These are phyloP conservation scores for Podarcis lilfordi DNA, from an alignment of 2,797 vertebrate genomes.

Conservation along the genomic window DNA sequence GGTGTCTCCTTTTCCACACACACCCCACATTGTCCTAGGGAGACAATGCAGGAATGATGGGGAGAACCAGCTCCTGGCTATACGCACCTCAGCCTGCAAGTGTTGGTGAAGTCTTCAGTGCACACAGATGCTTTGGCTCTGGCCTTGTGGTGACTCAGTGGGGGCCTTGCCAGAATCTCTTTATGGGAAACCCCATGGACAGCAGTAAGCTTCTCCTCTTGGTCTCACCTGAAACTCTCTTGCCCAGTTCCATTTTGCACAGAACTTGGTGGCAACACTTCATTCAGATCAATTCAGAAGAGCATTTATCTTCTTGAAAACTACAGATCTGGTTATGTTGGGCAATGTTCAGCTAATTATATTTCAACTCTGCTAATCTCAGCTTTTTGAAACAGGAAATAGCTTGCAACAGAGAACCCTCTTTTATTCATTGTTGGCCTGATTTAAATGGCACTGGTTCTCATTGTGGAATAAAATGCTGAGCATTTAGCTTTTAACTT, in stretches of 20 bases:
- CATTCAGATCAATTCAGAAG: constrained; percentile 24
- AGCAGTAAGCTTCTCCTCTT: neutral
- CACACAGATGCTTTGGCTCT: neutral
- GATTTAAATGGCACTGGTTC: constrained; percentile 36
- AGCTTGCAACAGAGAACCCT: constrained; percentile 32
- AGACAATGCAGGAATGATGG: neutral
- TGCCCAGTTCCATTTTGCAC: neutral
- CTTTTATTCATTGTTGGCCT: neutral
- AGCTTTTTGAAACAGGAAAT: constrained; percentile 22
- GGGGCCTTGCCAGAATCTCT: neutral
- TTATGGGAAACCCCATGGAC: no score
- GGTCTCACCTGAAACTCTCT: neutral
- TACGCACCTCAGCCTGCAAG: neutral
- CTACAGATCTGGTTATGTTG: neutral
- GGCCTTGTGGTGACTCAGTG: neutral
- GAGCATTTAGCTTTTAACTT: constrained; percentile 35
- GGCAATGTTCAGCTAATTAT: constrained; percentile 15
- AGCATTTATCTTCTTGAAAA: constrained; percentile 17
- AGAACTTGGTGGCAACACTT: neutral
- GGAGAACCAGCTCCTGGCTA: neutral
- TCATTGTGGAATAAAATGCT: constrained; percentile 45
- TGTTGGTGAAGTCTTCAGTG: neutral
- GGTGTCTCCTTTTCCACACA: neutral
- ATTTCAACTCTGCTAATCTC: constrained; percentile 23
- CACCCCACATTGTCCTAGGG: neutral